Conservation (phyloP, 1,140 invertebrate genomes). For the fruit fly (Drosophila melanogaster) region DNA sequence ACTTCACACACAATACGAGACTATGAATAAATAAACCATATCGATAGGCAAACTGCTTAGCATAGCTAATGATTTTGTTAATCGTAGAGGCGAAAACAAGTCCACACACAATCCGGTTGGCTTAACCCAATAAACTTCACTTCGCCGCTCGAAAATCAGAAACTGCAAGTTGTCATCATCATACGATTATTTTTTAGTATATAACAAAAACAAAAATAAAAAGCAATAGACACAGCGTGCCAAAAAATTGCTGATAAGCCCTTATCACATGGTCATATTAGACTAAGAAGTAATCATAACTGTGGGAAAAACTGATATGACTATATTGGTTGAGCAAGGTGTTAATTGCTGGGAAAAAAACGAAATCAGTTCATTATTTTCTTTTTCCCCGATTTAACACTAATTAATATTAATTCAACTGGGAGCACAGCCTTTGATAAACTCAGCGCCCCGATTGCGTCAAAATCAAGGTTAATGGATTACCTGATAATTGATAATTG, state of each 20-base stretch:
- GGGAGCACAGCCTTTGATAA: constrained; percentile 28
- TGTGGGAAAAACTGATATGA: constrained; percentile 18
- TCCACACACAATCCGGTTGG: constrained; percentile 51
- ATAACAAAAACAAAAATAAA: not conserved
- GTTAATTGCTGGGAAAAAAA: constrained; percentile 25
- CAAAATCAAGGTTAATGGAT: constrained; percentile 54
- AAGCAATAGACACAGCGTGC: not conserved
- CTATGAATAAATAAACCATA: constrained; percentile 34
- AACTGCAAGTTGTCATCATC: constrained; percentile 20
- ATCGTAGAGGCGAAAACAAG: constrained; percentile 38
- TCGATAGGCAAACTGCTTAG: constrained; percentile 29
- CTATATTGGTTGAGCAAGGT: not conserved
- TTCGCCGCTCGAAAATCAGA: constrained; percentile 7
- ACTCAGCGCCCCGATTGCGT: not conserved
- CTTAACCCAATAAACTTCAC: constrained; percentile 33
- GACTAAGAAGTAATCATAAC: constrained; percentile 15
- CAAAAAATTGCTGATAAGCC: constrained; percentile 2
- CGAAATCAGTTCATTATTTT: constrained; percentile 5
- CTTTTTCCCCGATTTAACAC: constrained; percentile 18
- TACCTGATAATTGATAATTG: constrained; percentile 30
- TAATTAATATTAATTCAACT: constrained; percentile 54
- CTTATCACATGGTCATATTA: constrained; percentile 15
- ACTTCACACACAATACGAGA: constrained; percentile 9
- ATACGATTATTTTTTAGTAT: constrained; percentile 4
- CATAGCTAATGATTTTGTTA: constrained; percentile 49